Conservation (phyloP, 1,140 invertebrate genomes). For the Rhagoletis pomonella region DNA sequence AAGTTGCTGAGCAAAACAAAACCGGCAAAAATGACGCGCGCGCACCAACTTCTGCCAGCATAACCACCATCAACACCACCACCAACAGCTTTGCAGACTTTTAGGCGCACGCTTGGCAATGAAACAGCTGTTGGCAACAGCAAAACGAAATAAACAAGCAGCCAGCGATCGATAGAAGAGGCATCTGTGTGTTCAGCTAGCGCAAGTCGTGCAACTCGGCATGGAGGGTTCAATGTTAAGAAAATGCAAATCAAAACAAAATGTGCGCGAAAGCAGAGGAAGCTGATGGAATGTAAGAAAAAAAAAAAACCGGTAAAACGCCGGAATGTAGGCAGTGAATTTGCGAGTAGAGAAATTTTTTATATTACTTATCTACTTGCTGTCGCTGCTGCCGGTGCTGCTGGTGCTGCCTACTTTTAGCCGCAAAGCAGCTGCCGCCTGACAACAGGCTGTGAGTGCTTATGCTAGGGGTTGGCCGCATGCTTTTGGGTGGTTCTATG, state of each 20-base stretch:
- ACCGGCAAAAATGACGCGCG: conserved; percentile 56
- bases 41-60: neutral
- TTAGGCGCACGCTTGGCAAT: conserved; percentile 5
- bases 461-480: neutral
- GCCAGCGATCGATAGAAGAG: neutral
- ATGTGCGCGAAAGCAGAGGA: neutral
- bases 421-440: conserved; percentile 53
- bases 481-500: neutral
- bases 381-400: too few relatives aligned
- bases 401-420: conserved; percentile 48
- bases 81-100: conserved; percentile 30
- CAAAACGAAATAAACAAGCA: conserved; percentile 17
- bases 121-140: conserved; percentile 48
- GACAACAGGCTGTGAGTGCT: conserved; percentile 27
- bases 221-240: neutral
- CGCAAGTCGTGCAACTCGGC: neutral
- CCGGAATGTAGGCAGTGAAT: conserved; percentile 40
- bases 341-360: conserved; percentile 3
- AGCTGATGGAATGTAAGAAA: neutral
- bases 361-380: too few relatives aligned
- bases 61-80: too few relatives aligned
- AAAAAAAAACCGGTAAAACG: neutral
- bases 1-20: conserved; percentile 74
- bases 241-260: conserved; percentile 48
- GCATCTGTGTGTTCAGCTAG: neutral